Evolutionary conservation across 1,140 invertebrate species (phyloP).

Genomic region (Brachionus plicatilis): DNA sequence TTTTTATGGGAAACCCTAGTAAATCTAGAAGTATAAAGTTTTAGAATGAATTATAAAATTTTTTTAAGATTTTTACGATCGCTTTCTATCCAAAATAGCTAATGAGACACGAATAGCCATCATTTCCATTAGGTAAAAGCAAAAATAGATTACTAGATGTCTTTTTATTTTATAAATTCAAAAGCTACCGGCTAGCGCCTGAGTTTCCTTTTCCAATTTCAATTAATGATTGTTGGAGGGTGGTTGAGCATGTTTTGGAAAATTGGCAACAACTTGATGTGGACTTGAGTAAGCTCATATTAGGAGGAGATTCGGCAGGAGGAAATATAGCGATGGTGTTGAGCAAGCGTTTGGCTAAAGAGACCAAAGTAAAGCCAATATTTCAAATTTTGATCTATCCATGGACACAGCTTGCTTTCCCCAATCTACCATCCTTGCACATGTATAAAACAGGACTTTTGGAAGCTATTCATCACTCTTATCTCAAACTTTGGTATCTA

Average conservation of each 20-base stretch:
- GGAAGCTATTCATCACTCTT: not conserved
- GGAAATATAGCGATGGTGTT: not conserved
- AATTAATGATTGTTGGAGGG: not conserved
- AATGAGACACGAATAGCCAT: not conserved
- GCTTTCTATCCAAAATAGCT: not conserved
- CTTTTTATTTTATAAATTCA: not conserved
- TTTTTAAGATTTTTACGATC: not conserved
- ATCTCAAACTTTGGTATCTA: constrained; percentile 8
- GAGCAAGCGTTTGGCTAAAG: not conserved
- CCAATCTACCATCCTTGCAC: not conserved
- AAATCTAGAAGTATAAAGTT: not conserved
- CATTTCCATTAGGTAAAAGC: not conserved
- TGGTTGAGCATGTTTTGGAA: not conserved
- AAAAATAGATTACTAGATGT: not conserved
- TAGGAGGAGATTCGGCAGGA: constrained; percentile 23
- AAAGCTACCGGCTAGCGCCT: constrained; percentile 5
- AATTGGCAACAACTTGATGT: not conserved
- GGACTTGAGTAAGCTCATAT: not conserved
- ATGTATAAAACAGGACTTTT: not conserved
- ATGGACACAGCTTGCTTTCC: not conserved
- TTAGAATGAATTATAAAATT: not conserved
- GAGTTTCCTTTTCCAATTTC: constrained; percentile 18
- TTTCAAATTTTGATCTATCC: constrained; percentile 34
- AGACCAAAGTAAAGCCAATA: not conserved
- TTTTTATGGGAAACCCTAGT: not conserved